Evolutionary conservation across 2,797 vertebrate species (phyloP).

Genomic region (Pyrocephalus nanus): DNA sequence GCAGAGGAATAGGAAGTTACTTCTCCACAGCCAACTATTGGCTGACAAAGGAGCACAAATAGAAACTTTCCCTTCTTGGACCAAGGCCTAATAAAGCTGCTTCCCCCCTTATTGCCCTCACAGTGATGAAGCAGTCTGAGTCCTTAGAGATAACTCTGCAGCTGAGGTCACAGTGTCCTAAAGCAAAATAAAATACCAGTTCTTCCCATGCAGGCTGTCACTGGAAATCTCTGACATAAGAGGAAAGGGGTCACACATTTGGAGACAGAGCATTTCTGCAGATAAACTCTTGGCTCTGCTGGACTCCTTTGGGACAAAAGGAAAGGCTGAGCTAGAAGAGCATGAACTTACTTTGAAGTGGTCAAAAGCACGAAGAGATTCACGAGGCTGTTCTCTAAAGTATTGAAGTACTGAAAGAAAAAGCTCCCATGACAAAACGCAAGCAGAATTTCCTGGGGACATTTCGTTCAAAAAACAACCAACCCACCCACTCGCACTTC

Average conservation of each 20-base stretch:
- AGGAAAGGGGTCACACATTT: not conserved
- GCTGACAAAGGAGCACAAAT: constrained; percentile 10
- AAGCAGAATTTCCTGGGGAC: not conserved
- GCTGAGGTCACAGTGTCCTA: not conserved
- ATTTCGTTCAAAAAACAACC: not conserved
- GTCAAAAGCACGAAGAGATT: constrained; percentile 97
- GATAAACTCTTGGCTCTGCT: not conserved
- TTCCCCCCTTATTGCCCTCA: not conserved
- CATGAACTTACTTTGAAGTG: constrained; percentile 93
- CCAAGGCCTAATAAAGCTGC: not conserved
- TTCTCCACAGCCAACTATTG: not conserved
- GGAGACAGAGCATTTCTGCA: not conserved
- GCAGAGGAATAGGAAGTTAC: not conserved
- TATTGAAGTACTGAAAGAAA: constrained; percentile 90
- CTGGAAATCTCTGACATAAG: not conserved
- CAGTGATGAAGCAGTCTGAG: not conserved
- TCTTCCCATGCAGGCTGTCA: not conserved
- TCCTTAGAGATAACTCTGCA: not conserved
- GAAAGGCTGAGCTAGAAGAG: not conserved
- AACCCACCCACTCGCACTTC: not conserved
- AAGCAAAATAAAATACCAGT: not conserved
- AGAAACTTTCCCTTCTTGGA: not conserved
- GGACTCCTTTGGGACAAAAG: not conserved
- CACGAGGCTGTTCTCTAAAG: constrained; percentile 95
- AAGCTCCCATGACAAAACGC: not conserved